A percentile compares a stretch with the other conserved stretches of the same genome.
Evolutionary conservation across 2,113 vertebrate species (phyloP).

Genomic region (Antidorcas marsupialis): DNA sequence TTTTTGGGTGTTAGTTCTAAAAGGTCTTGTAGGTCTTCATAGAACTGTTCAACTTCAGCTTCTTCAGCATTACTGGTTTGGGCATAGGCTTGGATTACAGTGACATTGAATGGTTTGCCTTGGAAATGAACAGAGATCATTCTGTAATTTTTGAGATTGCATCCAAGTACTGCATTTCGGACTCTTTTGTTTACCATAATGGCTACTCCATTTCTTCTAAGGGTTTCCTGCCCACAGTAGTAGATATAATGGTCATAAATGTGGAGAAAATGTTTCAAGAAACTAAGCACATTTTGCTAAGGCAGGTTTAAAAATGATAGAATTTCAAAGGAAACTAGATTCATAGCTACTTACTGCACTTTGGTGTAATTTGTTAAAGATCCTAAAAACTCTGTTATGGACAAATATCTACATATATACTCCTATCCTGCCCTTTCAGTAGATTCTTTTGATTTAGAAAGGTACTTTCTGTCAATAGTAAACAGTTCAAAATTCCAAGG

Average conservation of each 20-base stretch:
- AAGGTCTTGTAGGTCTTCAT: no score
- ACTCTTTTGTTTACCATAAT: no score
- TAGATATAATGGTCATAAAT: not conserved
- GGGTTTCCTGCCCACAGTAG: no score
- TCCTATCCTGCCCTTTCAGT: not conserved
- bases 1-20: no score
- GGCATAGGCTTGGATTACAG: no score
- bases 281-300: not conserved
- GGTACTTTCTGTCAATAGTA: not conserved
- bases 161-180: no score
- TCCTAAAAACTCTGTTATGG: not conserved
- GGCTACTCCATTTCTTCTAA: no score
- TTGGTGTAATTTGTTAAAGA: not conserved
- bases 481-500: not conserved
- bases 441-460: constrained; percentile 20
- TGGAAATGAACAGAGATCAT: no score
- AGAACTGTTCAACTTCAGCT: no score
- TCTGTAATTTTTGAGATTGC: no score
- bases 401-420: not conserved
- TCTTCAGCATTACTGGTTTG: no score
- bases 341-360: not conserved
- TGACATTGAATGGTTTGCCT: no score
- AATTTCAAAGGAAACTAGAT: not conserved
- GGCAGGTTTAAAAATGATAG: not conserved
- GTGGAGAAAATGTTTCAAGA: not conserved